A percentile compares a stretch with the other conserved stretches of the same genome.
Evolutionary conservation across 1,140 invertebrate genomes (phyloP).

Genomic region (Littorina saxatilis): DNA sequence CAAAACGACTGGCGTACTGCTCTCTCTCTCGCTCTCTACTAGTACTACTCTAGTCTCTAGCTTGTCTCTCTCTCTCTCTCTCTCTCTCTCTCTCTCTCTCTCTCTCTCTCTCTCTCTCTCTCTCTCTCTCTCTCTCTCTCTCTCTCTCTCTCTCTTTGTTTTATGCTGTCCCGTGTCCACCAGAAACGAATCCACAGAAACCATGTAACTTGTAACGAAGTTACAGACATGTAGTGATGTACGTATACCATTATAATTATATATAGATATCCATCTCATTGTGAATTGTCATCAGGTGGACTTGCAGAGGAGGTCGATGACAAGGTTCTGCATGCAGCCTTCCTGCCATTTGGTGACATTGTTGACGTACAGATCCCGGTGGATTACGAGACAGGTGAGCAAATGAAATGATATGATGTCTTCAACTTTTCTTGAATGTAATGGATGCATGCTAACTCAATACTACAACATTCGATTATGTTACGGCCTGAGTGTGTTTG

Average conservation of each 20-base stretch:
- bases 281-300: conserved; percentile 81
- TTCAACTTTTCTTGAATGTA: not conserved
- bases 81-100: conserved; percentile 8
- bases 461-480: not conserved
- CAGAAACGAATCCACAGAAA: not conserved
- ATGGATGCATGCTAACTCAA: not conserved
- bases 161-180: not conserved
- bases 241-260: not conserved
- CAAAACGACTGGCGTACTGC: not conserved
- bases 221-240: not conserved
- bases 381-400: conserved; percentile 90
- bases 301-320: conserved; percentile 98
- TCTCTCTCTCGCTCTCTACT: no score
- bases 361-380: conserved; percentile 98
- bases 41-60: not conserved
- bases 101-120: not conserved
- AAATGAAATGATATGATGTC: not conserved
- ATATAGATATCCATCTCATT: not conserved
- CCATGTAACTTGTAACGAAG: not conserved
- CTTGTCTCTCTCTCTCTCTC: not conserved
- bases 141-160: not conserved
- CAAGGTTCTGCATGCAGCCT: conserved; percentile 95
- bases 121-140: not conserved
- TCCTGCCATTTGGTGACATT: conserved; percentile 98
- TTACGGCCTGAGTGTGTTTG: not conserved